Evolutionary conservation across 35 echinoderm and acorn worm genomes (phyloP).

Genomic region (Heliocidaris erythrogramma): DNA sequence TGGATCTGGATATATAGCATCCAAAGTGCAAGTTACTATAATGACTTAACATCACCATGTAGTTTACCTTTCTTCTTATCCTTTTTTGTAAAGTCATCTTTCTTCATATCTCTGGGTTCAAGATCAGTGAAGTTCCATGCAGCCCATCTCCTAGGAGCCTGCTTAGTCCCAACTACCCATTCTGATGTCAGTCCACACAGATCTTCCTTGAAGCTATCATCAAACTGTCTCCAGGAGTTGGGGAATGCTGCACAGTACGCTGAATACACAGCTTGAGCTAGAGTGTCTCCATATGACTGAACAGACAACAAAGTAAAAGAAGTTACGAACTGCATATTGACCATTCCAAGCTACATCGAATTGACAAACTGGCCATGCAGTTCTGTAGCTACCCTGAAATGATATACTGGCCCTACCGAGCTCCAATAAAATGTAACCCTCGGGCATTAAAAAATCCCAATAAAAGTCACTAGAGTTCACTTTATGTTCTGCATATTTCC

Average conservation of each 20-base stretch:
- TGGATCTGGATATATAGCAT: no score
- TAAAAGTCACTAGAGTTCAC: no score
- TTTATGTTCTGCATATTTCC: no score
- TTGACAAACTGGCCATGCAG: not conserved
- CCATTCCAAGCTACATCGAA: not conserved
- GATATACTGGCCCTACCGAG: not conserved
- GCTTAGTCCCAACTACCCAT: conserved; percentile 90
- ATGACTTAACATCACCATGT: no score
- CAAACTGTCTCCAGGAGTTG: conserved; percentile 97
- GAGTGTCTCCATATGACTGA: conserved; percentile 76
- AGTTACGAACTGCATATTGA: not conserved
- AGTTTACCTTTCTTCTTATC: conserved; percentile 90
- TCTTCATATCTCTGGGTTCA: conserved; percentile 83
- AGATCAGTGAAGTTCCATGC: conserved; percentile 80
- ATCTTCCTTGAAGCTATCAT: conserved; percentile 78
- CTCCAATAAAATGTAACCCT: no score
- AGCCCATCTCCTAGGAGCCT: conserved; percentile 68
- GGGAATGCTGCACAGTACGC: conserved; percentile 96
- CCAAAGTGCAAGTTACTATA: no score
- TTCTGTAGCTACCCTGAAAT: not conserved
- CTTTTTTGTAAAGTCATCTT: conserved; percentile 75
- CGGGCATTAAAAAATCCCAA: no score
- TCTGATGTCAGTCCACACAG: conserved; percentile 82
- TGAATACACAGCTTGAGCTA: conserved; percentile 84
- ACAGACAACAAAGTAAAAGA: not conserved